These are phyloP conservation scores for Ciconia boyciana DNA, from an alignment of 2,113 vertebrate species.

Conservation along the genomic window DNA sequence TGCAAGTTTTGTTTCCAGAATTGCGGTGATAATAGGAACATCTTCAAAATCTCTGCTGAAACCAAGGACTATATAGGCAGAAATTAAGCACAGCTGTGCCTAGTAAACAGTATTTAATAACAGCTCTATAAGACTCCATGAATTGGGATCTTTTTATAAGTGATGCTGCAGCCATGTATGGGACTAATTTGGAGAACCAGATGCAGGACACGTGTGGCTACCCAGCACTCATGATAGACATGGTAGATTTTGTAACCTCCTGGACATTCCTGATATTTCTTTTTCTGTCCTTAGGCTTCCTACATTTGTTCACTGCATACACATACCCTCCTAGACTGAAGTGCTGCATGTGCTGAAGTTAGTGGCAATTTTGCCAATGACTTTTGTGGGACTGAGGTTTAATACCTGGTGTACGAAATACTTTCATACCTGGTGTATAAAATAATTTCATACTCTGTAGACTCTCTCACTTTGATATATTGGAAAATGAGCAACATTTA, in stretches of 20 bases:
- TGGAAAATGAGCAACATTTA: not conserved
- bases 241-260: not conserved
- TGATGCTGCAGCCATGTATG: not conserved
- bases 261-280: not conserved
- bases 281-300: not conserved
- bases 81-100: constrained; percentile 2
- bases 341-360: not conserved
- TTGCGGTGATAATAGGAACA: not conserved
- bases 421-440: not conserved
- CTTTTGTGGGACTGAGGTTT: not conserved
- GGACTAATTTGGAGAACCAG: not conserved
- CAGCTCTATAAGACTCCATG: not conserved
- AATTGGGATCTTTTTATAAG: not conserved
- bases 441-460: not conserved
- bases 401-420: not conserved
- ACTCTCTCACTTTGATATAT: not conserved
- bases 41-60: not conserved
- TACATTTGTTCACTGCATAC: not conserved
- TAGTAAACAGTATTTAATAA: not conserved
- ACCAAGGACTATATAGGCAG: not conserved
- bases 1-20: not conserved
- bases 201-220: not conserved
- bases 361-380: not conserved
- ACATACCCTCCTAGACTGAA: not conserved
- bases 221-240: not conserved